Conservation (phyloP, 2,888 invertebrate species). For the Eupithecia subumbrata region DNA sequence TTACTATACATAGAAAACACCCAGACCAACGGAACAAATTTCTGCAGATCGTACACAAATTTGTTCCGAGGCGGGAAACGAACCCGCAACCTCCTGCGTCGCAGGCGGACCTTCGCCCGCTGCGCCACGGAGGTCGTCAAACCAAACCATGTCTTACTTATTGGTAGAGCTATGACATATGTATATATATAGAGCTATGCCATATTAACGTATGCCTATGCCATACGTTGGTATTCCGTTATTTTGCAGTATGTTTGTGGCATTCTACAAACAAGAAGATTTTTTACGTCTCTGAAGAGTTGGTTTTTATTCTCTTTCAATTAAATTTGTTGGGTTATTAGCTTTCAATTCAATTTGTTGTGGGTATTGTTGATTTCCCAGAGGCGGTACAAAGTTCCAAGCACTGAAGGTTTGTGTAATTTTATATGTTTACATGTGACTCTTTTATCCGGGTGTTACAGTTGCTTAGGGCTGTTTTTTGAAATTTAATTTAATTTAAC, state of each 20-base stretch:
- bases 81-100: no score
- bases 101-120: no score
- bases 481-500: background rate
- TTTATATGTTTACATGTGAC: background rate
- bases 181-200: no score
- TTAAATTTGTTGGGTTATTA: constrained; percentile 42
- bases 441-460: background rate
- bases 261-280: background rate
- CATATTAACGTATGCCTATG: no score
- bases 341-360: constrained; percentile 35
- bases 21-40: no score
- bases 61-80: no score
- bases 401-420: background rate
- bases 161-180: no score
- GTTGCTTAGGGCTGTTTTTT: background rate
- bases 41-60: no score
- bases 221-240: no score
- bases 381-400: constrained; percentile 43
- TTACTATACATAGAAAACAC: no score
- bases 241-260: background rate
- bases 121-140: no score
- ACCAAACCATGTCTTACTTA: background rate
- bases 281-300: background rate
- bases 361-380: constrained; percentile 53
- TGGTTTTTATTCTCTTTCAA: constrained; percentile 5